These are phyloP conservation scores for Tinamus guttatus DNA, from an alignment of 2,113 vertebrate species.

Conservation along the genomic window DNA sequence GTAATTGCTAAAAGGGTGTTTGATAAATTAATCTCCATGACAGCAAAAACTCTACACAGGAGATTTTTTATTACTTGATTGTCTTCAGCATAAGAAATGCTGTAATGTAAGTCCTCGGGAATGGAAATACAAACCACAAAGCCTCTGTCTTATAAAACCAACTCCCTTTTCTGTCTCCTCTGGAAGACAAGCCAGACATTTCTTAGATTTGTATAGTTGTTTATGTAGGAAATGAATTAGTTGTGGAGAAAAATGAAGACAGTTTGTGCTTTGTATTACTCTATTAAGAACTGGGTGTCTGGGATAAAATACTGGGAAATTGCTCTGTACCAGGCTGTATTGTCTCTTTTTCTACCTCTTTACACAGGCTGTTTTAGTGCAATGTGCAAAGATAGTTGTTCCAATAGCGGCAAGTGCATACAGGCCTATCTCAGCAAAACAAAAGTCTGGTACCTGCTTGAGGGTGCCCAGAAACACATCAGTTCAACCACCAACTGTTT, in stretches of 20 bases:
- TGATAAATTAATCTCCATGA: neutral
- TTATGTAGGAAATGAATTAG: neutral
- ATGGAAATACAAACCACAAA: neutral
- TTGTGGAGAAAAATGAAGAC: neutral
- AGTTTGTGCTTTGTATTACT: neutral
- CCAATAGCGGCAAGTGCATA: rapidly evolving
- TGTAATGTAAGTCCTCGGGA: neutral
- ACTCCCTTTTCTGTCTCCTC: neutral
- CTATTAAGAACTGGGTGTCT: neutral
- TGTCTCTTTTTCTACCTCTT: too few relatives aligned
- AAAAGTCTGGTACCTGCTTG: neutral
- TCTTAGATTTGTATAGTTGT: neutral
- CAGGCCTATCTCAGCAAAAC: neutral
- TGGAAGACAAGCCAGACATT: neutral
- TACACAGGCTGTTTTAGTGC: neutral
- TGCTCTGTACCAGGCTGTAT: neutral
- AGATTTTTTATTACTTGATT: neutral
- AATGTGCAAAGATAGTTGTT: neutral
- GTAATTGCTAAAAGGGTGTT: neutral
- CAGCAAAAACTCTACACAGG: neutral
- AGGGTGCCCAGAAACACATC: neutral
- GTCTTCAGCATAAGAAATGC: neutral
- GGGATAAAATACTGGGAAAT: neutral
- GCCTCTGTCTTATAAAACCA: neutral
- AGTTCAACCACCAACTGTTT: neutral